Evolutionary conservation across 1,140 invertebrate species (phyloP).

Genomic region (Drosophila paulistorum): DNA sequence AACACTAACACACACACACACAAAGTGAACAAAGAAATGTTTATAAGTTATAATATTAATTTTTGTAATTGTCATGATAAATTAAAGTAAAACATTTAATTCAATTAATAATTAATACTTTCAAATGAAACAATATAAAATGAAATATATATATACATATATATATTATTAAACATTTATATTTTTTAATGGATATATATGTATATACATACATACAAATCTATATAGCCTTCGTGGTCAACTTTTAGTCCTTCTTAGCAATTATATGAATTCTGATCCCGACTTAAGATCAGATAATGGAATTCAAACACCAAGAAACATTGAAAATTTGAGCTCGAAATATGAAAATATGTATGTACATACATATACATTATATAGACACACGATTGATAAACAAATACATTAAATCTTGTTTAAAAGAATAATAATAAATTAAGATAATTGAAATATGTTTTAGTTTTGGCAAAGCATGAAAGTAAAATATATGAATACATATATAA

Average conservation of each 20-base stretch:
- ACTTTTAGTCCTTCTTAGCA: no score
- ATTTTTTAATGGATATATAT: not conserved
- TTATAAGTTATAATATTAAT: not conserved
- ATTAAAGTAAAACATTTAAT: not conserved
- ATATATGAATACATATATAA: not conserved
- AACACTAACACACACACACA: not conserved
- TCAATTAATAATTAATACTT: not conserved
- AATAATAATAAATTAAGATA: conserved; percentile 17
- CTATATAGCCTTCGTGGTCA: not conserved
- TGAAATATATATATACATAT: not conserved
- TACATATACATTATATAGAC: conserved; percentile 9
- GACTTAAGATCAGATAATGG: no score
- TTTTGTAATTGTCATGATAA: not conserved
- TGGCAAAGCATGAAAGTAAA: conserved; percentile 24
- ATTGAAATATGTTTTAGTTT: conserved; percentile 15
- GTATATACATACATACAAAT: not conserved
- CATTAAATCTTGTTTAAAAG: not conserved
- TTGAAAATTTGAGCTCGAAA: no score
- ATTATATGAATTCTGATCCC: no score
- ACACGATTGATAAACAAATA: conserved; percentile 22
- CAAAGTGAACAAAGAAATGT: not conserved
- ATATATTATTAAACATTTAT: conserved; percentile 22
- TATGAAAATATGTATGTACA: no score
- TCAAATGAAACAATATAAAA: conserved; percentile 22
- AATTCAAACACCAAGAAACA: no score